Evolutionary conservation across 2,797 vertebrate species (phyloP).

Genomic region (Nyctibius grandis): DNA sequence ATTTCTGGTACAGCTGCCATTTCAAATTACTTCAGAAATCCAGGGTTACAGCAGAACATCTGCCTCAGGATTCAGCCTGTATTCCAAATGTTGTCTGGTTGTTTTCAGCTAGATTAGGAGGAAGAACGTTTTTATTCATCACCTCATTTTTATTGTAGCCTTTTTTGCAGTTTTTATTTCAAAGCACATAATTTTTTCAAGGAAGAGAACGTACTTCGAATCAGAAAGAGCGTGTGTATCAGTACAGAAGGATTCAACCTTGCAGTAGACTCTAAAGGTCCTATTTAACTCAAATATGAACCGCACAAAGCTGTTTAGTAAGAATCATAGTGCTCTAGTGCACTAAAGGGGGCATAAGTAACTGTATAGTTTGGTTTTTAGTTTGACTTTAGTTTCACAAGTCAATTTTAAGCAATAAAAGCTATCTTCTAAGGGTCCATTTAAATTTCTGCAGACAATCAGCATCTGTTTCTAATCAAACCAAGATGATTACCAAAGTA

Average conservation of each 20-base stretch:
- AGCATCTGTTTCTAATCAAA: conserved; percentile 71
- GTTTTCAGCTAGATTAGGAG: neutral
- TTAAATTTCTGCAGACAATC: conserved; percentile 64
- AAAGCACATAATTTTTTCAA: neutral
- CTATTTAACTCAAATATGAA: neutral
- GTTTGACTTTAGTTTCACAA: conserved; percentile 45
- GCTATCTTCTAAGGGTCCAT: conserved; percentile 44
- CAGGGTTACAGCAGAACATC: neutral
- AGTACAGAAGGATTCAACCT: neutral
- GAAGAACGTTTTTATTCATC: neutral
- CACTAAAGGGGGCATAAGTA: neutral
- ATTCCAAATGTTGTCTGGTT: neutral
- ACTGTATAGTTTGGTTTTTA: neutral
- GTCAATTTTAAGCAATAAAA: conserved; percentile 60
- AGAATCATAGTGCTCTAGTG: neutral
- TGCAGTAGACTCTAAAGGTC: neutral
- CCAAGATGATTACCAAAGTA: conserved; percentile 67
- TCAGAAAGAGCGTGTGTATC: neutral
- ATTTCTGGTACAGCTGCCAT: neutral
- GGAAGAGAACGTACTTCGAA: neutral
- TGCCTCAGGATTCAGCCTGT: neutral
- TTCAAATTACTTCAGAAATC: neutral
- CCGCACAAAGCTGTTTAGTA: neutral
- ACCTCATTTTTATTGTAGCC: neutral
- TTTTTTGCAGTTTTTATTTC: neutral